phyloP scores from a whole-genome alignment of 1,140 invertebrate species.

The Homarus americanus region DNA sequence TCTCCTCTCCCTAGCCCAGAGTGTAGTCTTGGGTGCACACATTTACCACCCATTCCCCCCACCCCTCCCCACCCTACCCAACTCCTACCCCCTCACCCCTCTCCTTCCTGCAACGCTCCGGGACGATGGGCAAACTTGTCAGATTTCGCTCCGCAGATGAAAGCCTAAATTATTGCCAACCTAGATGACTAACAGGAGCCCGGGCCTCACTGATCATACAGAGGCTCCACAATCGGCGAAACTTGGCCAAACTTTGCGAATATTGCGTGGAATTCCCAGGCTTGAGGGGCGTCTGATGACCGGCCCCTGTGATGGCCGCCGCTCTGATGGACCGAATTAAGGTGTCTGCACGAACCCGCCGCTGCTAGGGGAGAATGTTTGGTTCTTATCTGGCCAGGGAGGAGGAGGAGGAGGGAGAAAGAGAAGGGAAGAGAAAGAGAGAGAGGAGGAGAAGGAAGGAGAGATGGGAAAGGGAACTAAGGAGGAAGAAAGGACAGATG shows the following conservation, averaged over 20 bases:
- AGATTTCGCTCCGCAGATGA: constrained; percentile 45
- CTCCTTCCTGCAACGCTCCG: not conserved
- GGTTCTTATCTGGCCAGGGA: not conserved
- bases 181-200: constrained; percentile 38
- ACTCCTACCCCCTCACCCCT: not conserved
- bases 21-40: too few relatives aligned
- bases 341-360: not conserved
- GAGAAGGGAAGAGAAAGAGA: not conserved
- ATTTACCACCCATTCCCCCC: too few relatives aligned
- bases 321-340: constrained; percentile 18
- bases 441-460: not conserved
- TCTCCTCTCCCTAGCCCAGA: not conserved
- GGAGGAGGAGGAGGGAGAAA: not conserved
- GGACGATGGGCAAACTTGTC: constrained; percentile 35
- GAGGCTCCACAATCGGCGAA: constrained; percentile 49
- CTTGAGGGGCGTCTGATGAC: constrained; percentile 12
- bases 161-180: constrained; percentile 50
- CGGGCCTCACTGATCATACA: constrained; percentile 37
- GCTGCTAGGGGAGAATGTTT: not conserved
- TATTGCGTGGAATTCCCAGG: constrained; percentile 38
- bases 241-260: constrained; percentile 48
- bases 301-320: not conserved
- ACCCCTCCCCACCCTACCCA: too few relatives aligned
- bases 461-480: not conserved
- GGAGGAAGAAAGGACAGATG: not conserved